A percentile compares a stretch with the other conserved stretches of the same genome.
Evolutionary conservation across 2,113 vertebrate species (phyloP).

Genomic region (Archocentrus centrarchus): DNA sequence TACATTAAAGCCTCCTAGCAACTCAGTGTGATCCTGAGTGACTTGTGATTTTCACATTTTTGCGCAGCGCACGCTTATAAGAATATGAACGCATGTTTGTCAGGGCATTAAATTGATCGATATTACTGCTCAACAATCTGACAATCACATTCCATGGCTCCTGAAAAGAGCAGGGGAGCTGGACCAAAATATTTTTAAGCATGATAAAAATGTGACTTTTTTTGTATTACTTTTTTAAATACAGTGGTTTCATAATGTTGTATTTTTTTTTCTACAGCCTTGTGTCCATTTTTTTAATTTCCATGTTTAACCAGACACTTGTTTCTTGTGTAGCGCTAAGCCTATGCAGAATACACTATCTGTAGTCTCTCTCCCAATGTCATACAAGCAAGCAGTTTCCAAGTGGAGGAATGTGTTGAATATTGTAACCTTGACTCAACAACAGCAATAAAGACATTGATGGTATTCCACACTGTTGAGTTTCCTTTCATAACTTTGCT

Average conservation of each 20-base stretch:
- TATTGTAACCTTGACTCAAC: conserved; percentile 88
- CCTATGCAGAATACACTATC: conserved; percentile 80
- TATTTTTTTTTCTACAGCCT: conserved; percentile 59
- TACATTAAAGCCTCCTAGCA: conserved; percentile 37
- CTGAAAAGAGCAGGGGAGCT: conserved; percentile 71
- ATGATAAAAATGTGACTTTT: conserved; percentile 70
- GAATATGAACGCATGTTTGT: conserved; percentile 45
- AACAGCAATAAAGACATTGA: conserved; percentile 94
- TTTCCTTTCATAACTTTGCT: conserved; percentile 15
- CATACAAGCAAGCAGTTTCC: conserved; percentile 82
- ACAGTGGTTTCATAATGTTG: conserved; percentile 64
- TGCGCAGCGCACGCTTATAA: conserved; percentile 28
- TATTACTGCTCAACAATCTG: conserved; percentile 68
- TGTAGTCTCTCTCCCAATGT: conserved; percentile 84
- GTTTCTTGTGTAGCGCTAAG: conserved; percentile 77
- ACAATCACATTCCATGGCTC: conserved; percentile 80
- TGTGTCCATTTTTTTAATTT: conserved; percentile 60
- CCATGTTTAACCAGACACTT: conserved; percentile 80
- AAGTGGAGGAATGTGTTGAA: conserved; percentile 84
- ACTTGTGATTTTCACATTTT: conserved; percentile 37
- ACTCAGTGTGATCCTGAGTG: conserved; percentile 24
- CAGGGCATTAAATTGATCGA: conserved; percentile 70
- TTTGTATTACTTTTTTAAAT: conserved; percentile 42
- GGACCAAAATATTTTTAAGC: conserved; percentile 69
- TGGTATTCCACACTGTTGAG: conserved; percentile 45